A percentile compares a stretch with the other conserved stretches of the same genome.
These are phyloP conservation scores for Cephus cinctus DNA, from an alignment of 1,140 invertebrate genomes.

Conservation along the genomic window DNA sequence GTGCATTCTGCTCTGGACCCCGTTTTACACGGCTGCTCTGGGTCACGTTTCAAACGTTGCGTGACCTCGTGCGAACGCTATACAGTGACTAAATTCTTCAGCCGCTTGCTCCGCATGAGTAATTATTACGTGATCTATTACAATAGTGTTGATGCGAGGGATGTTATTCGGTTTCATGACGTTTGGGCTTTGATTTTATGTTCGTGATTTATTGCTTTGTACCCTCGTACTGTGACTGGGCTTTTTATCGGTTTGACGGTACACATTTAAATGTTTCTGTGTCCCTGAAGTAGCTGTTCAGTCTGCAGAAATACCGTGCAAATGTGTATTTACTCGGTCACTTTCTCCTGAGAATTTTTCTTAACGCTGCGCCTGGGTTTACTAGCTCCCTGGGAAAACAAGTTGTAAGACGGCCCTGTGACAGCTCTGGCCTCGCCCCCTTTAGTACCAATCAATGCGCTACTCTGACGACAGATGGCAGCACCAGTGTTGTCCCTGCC, in stretches of 20 bases:
- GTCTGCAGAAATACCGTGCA: neutral
- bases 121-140: too few relatives aligned
- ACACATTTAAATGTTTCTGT: neutral
- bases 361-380: neutral
- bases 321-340: slow-evolving; percentile 1
- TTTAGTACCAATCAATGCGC: slow-evolving; percentile 30
- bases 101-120: too few relatives aligned
- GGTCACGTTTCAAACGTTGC: too few relatives aligned
- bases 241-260: neutral
- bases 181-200: too few relatives aligned
- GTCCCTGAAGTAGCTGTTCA: neutral
- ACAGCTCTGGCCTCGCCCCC: slow-evolving; percentile 29
- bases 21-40: neutral
- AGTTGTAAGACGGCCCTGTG: slow-evolving; percentile 10
- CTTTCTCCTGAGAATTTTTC: slow-evolving; percentile 9
- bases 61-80: too few relatives aligned
- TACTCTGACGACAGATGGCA: slow-evolving; percentile 29
- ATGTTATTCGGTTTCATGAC: too few relatives aligned
- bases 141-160: too few relatives aligned
- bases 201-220: too few relatives aligned
- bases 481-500: slow-evolving; percentile 30
- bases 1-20: neutral
- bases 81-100: too few relatives aligned
- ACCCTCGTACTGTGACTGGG: too few relatives aligned
- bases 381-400: neutral